Conservation (phyloP, 2,888 invertebrate species). For the Pammene aurita region DNA sequence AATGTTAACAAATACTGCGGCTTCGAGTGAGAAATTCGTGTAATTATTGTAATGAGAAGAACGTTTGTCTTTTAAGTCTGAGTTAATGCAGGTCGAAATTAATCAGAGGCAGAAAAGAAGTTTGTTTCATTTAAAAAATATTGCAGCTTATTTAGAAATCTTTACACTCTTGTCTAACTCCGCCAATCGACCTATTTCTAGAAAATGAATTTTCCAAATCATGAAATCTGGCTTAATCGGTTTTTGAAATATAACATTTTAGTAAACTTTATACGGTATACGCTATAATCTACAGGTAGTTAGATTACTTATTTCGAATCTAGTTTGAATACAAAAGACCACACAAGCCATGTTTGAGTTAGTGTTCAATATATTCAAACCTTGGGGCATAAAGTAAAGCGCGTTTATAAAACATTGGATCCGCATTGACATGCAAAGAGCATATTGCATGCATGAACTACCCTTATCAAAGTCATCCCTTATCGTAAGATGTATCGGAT, state of each 20-base stretch:
- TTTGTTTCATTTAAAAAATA: slow-evolving; percentile 2
- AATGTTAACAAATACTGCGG: slow-evolving; percentile 34
- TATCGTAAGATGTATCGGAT: slow-evolving; percentile 27
- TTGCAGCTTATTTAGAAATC: background rate
- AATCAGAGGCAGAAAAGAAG: slow-evolving; percentile 19
- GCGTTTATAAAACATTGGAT: slow-evolving; percentile 38
- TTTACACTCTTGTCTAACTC: background rate
- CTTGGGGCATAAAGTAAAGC: slow-evolving; percentile 16
- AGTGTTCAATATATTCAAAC: slow-evolving; percentile 25
- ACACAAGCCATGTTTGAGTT: background rate
- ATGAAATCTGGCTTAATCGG: too few species aligned
- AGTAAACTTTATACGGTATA: too few species aligned
- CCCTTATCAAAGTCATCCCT: slow-evolving; percentile 40
- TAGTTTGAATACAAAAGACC: background rate
- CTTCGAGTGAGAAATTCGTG: slow-evolving; percentile 38
- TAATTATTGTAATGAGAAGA: slow-evolving; percentile 39
- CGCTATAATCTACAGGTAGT: too few species aligned
- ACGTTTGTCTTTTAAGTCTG: slow-evolving; percentile 32
- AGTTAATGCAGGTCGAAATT: slow-evolving; percentile 37
- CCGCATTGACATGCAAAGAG: slow-evolving; percentile 41
- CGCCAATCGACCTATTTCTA: too few species aligned
- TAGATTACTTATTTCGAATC: too few species aligned
- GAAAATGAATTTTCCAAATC: background rate
- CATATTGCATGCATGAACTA: slow-evolving; percentile 39
- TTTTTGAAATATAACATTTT: too few species aligned